A percentile compares a stretch with the other conserved stretches of the same genome.
phyloP scores from a whole-genome alignment of 2,797 vertebrate genomes.

The Onychomys torridus region DNA sequence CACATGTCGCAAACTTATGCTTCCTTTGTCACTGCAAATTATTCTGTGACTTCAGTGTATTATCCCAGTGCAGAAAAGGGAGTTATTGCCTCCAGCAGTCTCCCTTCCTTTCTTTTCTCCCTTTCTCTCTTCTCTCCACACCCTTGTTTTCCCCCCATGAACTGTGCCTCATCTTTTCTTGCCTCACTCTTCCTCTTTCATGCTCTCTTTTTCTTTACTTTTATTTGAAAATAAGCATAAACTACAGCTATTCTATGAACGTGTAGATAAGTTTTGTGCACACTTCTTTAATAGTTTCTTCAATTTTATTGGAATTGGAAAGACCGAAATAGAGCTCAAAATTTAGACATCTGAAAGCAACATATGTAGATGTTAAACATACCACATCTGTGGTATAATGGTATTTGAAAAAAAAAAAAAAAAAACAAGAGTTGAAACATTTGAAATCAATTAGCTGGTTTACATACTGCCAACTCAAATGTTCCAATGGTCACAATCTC shows the following conservation, averaged over 20 bases:
- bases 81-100: background rate
- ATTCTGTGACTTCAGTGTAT: background rate
- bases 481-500: background rate
- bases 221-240: background rate
- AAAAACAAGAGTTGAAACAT: background rate
- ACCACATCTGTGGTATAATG: background rate
- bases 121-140: no score
- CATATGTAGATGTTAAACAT: background rate
- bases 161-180: background rate
- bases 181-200: background rate
- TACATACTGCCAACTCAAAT: conserved; percentile 47
- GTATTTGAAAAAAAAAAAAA: background rate
- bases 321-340: background rate
- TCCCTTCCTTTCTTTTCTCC: background rate
- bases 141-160: background rate
- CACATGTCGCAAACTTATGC: background rate
- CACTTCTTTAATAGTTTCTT: background rate
- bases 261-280: background rate
- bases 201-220: background rate
- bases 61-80: background rate
- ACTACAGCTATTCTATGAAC: background rate
- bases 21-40: background rate
- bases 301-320: background rate
- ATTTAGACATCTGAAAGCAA: background rate
- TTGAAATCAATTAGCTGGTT: conserved; percentile 9